Conservation (phyloP, 2,797 vertebrate species). For the Spinus olivaceus region DNA sequence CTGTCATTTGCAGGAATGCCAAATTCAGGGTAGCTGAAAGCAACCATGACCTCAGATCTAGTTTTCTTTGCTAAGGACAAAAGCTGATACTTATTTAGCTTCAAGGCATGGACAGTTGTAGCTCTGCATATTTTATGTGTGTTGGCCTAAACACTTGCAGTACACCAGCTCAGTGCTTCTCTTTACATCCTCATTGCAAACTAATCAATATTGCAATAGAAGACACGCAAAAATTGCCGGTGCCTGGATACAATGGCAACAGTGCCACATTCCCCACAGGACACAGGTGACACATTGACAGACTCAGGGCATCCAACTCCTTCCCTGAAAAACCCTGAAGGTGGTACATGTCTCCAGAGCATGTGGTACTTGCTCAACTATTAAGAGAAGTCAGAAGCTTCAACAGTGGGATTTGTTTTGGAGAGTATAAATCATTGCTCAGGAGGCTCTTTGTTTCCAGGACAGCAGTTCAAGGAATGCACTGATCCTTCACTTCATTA, state of each 20-base stretch:
- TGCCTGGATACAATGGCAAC: background rate
- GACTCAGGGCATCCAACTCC: background rate
- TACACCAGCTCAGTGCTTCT: background rate
- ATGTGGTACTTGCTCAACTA: background rate
- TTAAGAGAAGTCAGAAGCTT: background rate
- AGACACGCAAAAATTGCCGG: background rate
- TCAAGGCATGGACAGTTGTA: background rate
- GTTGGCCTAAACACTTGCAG: background rate
- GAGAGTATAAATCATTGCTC: background rate
- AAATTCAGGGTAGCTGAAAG: background rate
- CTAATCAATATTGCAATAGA: background rate
- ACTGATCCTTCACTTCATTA: background rate
- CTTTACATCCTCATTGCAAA: background rate
- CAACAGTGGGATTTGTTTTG: background rate
- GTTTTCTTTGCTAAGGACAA: background rate
- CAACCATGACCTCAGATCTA: background rate
- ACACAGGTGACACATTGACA: rapidly evolving
- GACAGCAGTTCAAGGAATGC: background rate
- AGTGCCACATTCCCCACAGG: background rate
- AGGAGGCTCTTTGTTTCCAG: background rate
- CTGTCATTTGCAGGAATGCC: background rate
- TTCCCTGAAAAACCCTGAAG: background rate
- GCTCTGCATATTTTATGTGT: background rate
- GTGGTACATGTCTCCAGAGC: background rate
- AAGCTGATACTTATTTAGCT: background rate